A percentile compares a stretch with the other conserved stretches of the same genome.
Conservation (phyloP, 2,797 vertebrate species). For the Prionace glauca region DNA sequence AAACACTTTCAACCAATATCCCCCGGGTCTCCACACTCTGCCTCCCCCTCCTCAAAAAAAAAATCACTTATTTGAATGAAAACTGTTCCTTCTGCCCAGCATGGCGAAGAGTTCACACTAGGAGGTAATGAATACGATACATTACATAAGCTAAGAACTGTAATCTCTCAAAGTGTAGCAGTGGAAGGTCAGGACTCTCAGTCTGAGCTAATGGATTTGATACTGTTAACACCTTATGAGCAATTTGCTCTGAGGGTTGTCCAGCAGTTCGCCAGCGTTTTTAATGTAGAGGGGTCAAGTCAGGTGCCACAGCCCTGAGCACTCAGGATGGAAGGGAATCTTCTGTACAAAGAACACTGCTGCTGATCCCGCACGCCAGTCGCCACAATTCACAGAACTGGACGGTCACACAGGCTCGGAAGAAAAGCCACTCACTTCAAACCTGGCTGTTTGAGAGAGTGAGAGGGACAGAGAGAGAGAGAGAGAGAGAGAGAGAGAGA, state of each 20-base stretch:
- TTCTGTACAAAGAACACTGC: not conserved
- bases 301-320: not conserved
- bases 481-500: too few species aligned
- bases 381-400: not conserved
- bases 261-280: not conserved
- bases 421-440: too few species aligned
- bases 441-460: not conserved
- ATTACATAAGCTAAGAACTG: slow-evolving; percentile 28
- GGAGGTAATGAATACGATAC: slow-evolving; percentile 21
- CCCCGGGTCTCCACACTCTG: not conserved
- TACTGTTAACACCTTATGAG: slow-evolving; percentile 16
- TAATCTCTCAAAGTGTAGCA: slow-evolving; percentile 30
- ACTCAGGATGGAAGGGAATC: not conserved
- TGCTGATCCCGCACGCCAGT: not conserved
- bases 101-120: not conserved
- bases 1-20: not conserved
- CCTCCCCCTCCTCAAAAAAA: too few species aligned
- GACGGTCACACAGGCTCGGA: not conserved
- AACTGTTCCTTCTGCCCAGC: not conserved
- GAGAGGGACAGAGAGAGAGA: too few species aligned
- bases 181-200: slow-evolving; percentile 17
- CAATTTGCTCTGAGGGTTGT: not conserved
- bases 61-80: not conserved
- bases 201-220: slow-evolving; percentile 31
- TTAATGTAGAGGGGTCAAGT: not conserved